Evolutionary conservation across 2,113 vertebrate species (phyloP), one percentile per base, ranked within the genome.

Genomic region (Tympanuchus pallidicinctus): DNA sequence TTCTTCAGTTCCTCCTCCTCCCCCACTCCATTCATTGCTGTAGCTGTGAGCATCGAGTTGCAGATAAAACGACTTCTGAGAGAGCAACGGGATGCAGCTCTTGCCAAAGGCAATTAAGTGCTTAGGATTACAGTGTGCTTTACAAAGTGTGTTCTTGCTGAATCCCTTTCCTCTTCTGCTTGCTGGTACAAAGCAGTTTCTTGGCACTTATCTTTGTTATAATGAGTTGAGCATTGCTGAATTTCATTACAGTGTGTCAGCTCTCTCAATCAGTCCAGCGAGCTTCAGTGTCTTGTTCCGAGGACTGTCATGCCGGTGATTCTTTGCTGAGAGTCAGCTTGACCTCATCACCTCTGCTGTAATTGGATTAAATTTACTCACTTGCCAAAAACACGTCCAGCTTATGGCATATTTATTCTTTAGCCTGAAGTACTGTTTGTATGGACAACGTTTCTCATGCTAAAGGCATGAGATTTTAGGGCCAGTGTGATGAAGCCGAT

Each of bases 81-180:
- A 90, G 73, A 93, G 90, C 71, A 95, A 78, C 2, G 75, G 89
- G 95, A 94, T 95, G 92, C 75, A 54, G 73, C 54, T 91, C 79
- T 74, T 95, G 94, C 92, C 94, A 95, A 95, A 94, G 87, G 90
- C 93, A 96, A 95, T 96, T 96, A 96, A 96, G 91, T 78, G 20
- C 75, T 95, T 96, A 95, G 93, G 92, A 93, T 97, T 95, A 95
- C 84, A 90, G 78, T 13, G 32, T 77, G 65, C 91, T 94, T 92
- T 95, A 91, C 94, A 86, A 91, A 93, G 91, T 83, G 90, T 67
- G 69, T 54, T 90, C 85, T 91, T 89, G 72, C 67, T 72, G 93
- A 94, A 94, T 93, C 92, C 78, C 34, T 94, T 94, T 90, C 73
- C 89, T 88, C 82, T 86, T 81, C 73, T 92, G 59, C 64, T 95